Evolutionary conservation across 2,888 invertebrate species (phyloP), one percentile per base, ranked within the genome.

Genomic region (Drosophila ezoana): DNA sequence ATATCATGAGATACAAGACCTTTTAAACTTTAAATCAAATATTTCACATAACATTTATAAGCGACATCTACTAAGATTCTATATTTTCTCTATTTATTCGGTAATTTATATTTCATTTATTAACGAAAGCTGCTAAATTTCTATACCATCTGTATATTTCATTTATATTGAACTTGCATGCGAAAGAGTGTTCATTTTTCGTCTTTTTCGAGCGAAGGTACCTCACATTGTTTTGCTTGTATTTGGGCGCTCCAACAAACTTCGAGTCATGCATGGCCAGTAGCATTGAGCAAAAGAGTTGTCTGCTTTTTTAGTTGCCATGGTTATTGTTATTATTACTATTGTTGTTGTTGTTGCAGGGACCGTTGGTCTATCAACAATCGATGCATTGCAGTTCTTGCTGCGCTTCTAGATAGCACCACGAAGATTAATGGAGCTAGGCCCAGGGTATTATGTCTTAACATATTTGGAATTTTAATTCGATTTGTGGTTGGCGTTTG

Each of bases 241-340:
- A 86, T 86, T 88, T 88, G 88, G 84, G 86, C 83, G 83, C 83
- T 84, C 66, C 67, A 80, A 18, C 83, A 85, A 82, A 61, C 67
- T 72, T 35, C 86, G 72, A 84, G 86, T 88, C 84, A 84, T 86
- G 83, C 84, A 69, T 86, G 81, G 75, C 57, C 70, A 58, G 56
- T 45, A 60, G 68, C 28, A 52, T 28, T 44, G 69, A 53, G 56
- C 65, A 23, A 66, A 67, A 81, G 76, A 70, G 78, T 72, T 75
- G 79, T 23, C 37, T 40, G 53, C n/a, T 18, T 40, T 58, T 72
- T 58, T 49, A 51, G 57, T 56, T 66, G 40, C 47, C 48, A 61
- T 72, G 49, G 61, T 48, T 60, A 49, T 52, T 6, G 37, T 14
- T 51, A 20, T 23, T n/a, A n/a, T 18, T 43, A 28, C 43, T 20